phyloP scores from a whole-genome alignment of 35 echinoderm and acorn worm genomes.

The Hemicentrotus pulcherrimus region DNA sequence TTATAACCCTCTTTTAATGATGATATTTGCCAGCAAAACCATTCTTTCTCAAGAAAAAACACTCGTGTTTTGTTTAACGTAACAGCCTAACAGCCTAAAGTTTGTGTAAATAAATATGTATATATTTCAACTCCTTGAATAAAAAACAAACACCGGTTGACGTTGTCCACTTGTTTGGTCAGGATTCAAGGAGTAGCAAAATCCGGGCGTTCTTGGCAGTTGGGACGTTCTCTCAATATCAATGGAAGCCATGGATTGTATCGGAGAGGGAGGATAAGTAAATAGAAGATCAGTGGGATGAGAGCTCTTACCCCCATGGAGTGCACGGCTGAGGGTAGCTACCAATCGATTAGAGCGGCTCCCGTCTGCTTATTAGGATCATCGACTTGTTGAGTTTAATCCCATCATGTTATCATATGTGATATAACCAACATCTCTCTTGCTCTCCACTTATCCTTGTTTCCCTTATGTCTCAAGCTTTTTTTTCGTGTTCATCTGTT shows the following conservation, averaged over 20 bases:
- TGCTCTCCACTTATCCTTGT: background rate
- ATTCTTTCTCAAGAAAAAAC: too few relatives aligned
- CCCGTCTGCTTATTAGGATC: conserved; percentile 14
- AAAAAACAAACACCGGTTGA: background rate
- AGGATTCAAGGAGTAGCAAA: background rate
- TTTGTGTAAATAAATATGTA: too few relatives aligned
- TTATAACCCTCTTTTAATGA: too few relatives aligned
- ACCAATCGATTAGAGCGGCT: conserved; percentile 31
- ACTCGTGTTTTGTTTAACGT: too few relatives aligned
- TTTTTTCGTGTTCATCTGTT: background rate
- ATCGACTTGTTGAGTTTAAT: conserved; percentile 36
- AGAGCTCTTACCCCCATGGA: conserved; percentile 27
- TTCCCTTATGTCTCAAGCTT: background rate
- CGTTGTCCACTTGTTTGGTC: background rate
- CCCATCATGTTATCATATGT: background rate
- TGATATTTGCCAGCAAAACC: too few relatives aligned
- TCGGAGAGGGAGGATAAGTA: conserved; percentile 30
- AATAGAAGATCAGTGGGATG: background rate
- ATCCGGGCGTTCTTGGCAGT: background rate
- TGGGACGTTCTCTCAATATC: conserved; percentile 7
- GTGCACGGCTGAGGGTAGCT: background rate
- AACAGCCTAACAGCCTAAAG: too few relatives aligned
- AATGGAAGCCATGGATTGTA: conserved; percentile 17
- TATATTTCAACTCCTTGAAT: background rate
- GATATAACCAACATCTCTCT: conserved; percentile 21